These are phyloP conservation scores for Dryas iulia DNA, from an alignment of 1,140 invertebrate species.

Conservation along the genomic window DNA sequence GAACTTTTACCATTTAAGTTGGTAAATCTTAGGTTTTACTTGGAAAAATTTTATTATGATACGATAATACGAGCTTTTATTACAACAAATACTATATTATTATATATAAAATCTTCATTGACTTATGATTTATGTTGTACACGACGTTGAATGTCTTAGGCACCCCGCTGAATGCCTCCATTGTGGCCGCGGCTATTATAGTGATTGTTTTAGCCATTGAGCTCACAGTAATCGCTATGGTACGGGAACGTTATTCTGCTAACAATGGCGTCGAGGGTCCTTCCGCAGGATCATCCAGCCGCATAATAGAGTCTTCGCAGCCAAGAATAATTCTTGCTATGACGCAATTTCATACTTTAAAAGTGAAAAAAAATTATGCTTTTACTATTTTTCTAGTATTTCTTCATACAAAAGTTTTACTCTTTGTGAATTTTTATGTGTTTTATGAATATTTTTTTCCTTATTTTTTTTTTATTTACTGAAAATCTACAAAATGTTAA, in stretches of 20 bases:
- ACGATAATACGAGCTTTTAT: too few relatives aligned
- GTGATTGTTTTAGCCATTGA: slow-evolving; percentile 21
- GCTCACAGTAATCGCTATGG: slow-evolving; percentile 9
- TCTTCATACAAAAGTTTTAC: too few relatives aligned
- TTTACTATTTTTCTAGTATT: too few relatives aligned
- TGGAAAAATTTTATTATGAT: too few relatives aligned
- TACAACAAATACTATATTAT: too few relatives aligned
- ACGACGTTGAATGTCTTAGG: background rate
- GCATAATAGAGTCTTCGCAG: slow-evolving; percentile 9
- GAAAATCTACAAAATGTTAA: too few relatives aligned
- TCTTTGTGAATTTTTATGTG: too few relatives aligned
- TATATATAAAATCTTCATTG: background rate
- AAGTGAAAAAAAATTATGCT: too few relatives aligned
- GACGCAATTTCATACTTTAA: slow-evolving; percentile 2
- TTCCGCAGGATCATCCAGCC: slow-evolving; percentile 12
- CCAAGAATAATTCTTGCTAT: slow-evolving; percentile 10
- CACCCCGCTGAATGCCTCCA: slow-evolving; percentile 4
- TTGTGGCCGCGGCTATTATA: slow-evolving; percentile 4
- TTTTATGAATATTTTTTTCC: too few relatives aligned
- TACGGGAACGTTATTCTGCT: slow-evolving; percentile 9
- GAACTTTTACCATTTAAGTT: too few relatives aligned
- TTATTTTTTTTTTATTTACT: too few relatives aligned
- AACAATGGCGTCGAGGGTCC: slow-evolving; percentile 16
- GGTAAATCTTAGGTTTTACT: too few relatives aligned
- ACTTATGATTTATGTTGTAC: background rate